Evolutionary conservation across 2,888 invertebrate species (phyloP).

Genomic region (Lysandra bellargus): DNA sequence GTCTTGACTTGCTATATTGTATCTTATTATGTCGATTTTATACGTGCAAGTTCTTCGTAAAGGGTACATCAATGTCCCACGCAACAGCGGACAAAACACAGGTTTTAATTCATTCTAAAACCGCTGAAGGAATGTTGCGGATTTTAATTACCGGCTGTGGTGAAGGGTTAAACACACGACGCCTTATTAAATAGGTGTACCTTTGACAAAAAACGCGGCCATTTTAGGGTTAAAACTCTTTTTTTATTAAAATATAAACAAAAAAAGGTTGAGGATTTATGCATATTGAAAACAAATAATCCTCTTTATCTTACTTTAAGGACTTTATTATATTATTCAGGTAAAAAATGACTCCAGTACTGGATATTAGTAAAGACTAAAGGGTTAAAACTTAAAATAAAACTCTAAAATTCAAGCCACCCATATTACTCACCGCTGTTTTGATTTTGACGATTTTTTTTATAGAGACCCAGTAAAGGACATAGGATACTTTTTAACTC

Average conservation of each 20-base stretch:
- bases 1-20: no score
- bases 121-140: slow-evolving; percentile 9
- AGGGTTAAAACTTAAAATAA: no score
- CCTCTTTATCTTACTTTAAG: no score
- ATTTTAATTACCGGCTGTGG: slow-evolving; percentile 6
- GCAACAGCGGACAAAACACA: neutral
- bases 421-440: no score
- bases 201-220: neutral
- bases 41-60: neutral
- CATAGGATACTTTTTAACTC: no score
- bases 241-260: no score
- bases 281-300: neutral
- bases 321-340: no score
- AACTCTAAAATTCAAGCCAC: no score
- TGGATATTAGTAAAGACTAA: no score
- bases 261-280: neutral
- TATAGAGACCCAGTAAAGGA: no score
- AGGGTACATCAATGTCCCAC: neutral
- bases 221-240: neutral
- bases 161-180: neutral
- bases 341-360: no score
- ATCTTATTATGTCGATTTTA: neutral
- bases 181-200: neutral
- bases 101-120: slow-evolving; percentile 4
- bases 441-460: no score